Base-by-base conservation (phyloP, 2,113 vertebrate species). In the Taxidea taxus region DNA sequence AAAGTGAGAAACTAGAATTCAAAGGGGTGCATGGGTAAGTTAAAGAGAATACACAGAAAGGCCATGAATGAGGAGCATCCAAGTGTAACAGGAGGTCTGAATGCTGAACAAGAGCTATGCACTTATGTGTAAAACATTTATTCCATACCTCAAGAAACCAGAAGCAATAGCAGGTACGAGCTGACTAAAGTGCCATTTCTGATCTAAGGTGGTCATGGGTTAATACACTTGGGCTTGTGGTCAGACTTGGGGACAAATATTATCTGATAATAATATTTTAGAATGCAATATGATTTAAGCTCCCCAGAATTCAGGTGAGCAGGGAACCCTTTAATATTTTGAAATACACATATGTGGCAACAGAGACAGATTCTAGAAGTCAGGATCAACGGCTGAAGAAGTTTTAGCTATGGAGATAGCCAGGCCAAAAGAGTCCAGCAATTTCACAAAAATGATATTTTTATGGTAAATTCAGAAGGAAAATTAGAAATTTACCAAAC, bases 81-180 rank as follows among this genome's bases (percentile, higher is more conserved):
- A 60, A 2, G 9, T 60, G 10, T 16, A 92, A 54, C 11, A n/a
- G 4, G 16, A 68, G 3, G 12, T n/a, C 20, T 87, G 51, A 14
- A 4, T n/a, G 12, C 31, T 72, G 47, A 74, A 42, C 39, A 31
- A 90, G 15, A 82, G 4, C 27, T 42, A 72, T 42, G 6, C 16
- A 1, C 1, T 49, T 64, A 34, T 23, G 13, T n/a, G 4, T 54
- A 54, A 49, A 54, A 80, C 9, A 74, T 64, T 77, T 8, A 12
- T 16, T 60, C 34, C 44, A 6, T 3, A 7, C 6, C 16, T 23
- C 37, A 34, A 66, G 4, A 72, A 42, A 56, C 20, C 37, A 51
- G 7, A 6, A 62, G 16, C 9, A 21, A 0, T 2, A 27, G 8
- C 0, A 34, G 29, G 16, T 1, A 12, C 18, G 47, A 7, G 0